Evolutionary conservation across 2,797 vertebrate species (phyloP).

Genomic region (Poeciliopsis gracilis): DNA sequence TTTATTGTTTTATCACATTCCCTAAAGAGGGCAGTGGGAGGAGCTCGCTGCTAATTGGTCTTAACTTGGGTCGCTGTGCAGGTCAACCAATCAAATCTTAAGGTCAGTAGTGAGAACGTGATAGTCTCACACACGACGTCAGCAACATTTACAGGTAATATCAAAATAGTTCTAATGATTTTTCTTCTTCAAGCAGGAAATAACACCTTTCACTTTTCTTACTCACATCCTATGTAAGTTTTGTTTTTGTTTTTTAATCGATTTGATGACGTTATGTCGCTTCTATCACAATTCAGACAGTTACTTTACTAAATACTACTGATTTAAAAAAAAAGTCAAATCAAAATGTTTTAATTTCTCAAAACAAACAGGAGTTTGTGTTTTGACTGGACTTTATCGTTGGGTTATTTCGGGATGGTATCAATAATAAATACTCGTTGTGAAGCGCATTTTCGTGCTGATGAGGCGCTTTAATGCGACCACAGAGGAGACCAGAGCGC

Average conservation of each 20-base stretch:
- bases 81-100: neutral
- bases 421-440: neutral
- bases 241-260: neutral
- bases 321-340: too few relatives aligned
- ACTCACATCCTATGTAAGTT: neutral
- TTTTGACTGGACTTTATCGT: neutral
- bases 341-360: too few relatives aligned
- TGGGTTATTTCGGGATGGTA: neutral
- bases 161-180: neutral
- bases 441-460: neutral
- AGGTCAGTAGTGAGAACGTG: neutral
- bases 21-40: neutral
- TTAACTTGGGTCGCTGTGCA: neutral
- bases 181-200: neutral
- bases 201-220: neutral
- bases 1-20: neutral
- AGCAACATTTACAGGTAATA: neutral
- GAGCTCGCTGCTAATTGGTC: neutral
- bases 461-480: neutral
- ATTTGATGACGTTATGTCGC: neutral
- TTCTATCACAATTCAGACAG: neutral
- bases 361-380: neutral
- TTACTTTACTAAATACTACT: too few relatives aligned
- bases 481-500: neutral
- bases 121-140: neutral